Evolutionary conservation across 2,888 invertebrate species (phyloP).

Genomic region (Macrosiphum euphorbiae): DNA sequence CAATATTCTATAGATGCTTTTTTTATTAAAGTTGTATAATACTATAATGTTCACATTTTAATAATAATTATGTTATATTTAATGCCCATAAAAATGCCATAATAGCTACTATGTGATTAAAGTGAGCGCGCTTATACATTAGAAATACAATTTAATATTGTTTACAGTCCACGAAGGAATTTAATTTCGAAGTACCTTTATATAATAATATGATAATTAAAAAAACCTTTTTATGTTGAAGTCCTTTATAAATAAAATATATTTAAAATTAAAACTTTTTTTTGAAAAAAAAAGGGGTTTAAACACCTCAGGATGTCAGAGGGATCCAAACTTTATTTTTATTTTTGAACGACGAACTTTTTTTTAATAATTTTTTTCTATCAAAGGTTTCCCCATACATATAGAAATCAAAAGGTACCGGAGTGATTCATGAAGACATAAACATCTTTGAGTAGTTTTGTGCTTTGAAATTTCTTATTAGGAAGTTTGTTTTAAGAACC

Average conservation of each 20-base stretch:
- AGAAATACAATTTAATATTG: slow-evolving; percentile 18
- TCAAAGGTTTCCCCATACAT: not conserved
- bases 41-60: not conserved
- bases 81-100: not conserved
- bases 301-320: not conserved
- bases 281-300: not conserved
- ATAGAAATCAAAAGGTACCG: not conserved
- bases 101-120: not conserved
- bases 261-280: slow-evolving; percentile 51
- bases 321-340: not conserved
- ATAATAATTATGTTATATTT: not conserved
- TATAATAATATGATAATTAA: slow-evolving; percentile 1
- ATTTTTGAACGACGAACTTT: not conserved
- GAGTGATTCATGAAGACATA: not conserved
- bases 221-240: slow-evolving; percentile 29
- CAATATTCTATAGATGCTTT: not conserved
- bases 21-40: not conserved
- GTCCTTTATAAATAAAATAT: slow-evolving; percentile 12
- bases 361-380: not conserved
- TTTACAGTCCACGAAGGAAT: slow-evolving; percentile 18
- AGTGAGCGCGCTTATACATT: not conserved
- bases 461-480: not conserved
- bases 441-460: slow-evolving; percentile 1
- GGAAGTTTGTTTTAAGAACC: slow-evolving; percentile 9
- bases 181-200: slow-evolving; percentile 25